Percentiles rank a stretch among this genome's conserved stretches.
Conservation (phyloP, 2,888 invertebrate species). For the Drosophila lacicola region DNA sequence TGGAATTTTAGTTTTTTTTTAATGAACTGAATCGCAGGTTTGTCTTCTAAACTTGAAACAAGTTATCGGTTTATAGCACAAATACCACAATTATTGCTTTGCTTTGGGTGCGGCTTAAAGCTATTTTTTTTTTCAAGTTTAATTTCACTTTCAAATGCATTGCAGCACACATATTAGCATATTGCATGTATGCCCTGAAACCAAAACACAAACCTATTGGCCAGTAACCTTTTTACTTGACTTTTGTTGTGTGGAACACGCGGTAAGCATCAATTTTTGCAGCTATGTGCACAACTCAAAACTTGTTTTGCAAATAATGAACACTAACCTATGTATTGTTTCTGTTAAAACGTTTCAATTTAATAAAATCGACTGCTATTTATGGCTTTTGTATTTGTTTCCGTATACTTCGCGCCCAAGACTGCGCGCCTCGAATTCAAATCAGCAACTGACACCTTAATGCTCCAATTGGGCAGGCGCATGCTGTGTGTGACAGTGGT, state of each 20-base stretch:
- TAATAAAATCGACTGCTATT: conserved; percentile 27
- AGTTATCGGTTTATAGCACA: conserved; percentile 55
- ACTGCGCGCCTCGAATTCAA: conserved; percentile 56
- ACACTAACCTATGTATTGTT: conserved; percentile 66
- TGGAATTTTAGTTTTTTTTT: conserved; percentile 49
- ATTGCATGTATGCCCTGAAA: conserved; percentile 29
- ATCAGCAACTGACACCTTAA: conserved; percentile 49
- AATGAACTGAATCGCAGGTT: conserved; percentile 37
- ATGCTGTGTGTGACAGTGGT: conserved; percentile 35
- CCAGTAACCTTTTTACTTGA: neutral
- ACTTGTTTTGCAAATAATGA: conserved; percentile 58
- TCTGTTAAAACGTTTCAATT: conserved; percentile 36
- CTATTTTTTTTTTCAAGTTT: conserved; percentile 17
- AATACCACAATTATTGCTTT: conserved; percentile 42
- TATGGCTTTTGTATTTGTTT: conserved; percentile 17
- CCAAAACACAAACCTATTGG: conserved; percentile 3
- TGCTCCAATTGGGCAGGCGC: conserved; percentile 42
- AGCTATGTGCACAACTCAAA: conserved; percentile 38
- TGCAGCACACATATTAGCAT: conserved; percentile 42
- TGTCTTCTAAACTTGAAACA: conserved; percentile 66
- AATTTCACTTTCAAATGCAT: conserved; percentile 61
- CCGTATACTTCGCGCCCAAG: conserved; percentile 30
- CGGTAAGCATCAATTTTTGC: conserved; percentile 24
- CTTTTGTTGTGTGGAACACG: conserved; percentile 31
- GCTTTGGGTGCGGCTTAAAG: conserved; percentile 52